A percentile compares a stretch with the other conserved stretches of the same genome.
phyloP scores from a whole-genome alignment of 2,797 vertebrate species.

The Gymnothorax javanicus region DNA sequence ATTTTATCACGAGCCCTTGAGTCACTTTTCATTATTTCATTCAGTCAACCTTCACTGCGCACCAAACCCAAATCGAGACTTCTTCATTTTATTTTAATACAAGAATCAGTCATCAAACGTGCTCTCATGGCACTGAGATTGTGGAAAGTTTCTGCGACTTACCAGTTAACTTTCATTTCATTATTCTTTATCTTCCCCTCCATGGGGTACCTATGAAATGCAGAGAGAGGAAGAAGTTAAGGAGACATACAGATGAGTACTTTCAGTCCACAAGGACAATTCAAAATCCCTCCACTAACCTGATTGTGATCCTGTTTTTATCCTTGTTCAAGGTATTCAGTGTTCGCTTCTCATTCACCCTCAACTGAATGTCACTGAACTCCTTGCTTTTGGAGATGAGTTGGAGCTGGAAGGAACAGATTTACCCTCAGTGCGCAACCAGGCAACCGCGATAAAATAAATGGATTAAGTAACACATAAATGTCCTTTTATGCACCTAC shows the following conservation, averaged over 20 bases:
- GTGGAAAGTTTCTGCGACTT: constrained; percentile 46
- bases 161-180: constrained; percentile 99
- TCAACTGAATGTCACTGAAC: constrained; percentile 88
- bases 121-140: background rate
- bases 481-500: constrained; percentile 63
- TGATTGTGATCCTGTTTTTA: constrained; percentile 88
- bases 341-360: constrained; percentile 88
- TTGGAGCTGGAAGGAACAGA: constrained; percentile 71
- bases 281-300: constrained; percentile 68
- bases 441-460: background rate
- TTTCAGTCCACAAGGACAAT: background rate
- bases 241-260: background rate
- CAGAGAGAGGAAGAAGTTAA: constrained; percentile 19
- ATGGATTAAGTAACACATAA: constrained; percentile 7
- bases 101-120: background rate
- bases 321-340: constrained; percentile 91
- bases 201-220: constrained; percentile 83
- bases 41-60: background rate
- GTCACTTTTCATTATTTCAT: background rate
- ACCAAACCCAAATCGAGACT: background rate
- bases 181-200: constrained; percentile 93
- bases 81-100: background rate
- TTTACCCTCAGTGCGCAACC: background rate
- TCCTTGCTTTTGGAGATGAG: constrained; percentile 86
- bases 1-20: background rate